Conservation (phyloP, 2,797 vertebrate species). For the Mareca strepera region DNA sequence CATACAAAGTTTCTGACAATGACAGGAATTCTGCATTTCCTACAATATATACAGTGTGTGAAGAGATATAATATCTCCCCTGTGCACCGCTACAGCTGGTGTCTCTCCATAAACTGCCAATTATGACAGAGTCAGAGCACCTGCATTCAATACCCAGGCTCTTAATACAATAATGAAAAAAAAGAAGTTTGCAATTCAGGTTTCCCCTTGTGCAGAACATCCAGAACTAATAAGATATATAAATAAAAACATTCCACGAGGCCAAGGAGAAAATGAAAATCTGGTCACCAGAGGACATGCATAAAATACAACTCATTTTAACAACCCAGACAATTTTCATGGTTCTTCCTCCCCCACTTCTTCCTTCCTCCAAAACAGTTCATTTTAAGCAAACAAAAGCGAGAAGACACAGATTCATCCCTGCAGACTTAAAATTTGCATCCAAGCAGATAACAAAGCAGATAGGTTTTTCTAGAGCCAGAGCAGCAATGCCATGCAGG, state of each 20-base stretch:
- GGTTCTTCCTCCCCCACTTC: neutral
- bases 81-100: constrained; percentile 61
- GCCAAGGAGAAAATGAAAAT: constrained; percentile 58
- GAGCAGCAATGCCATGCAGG: neutral
- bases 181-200: constrained; percentile 56
- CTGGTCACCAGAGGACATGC: constrained; percentile 46
- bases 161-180: constrained; percentile 56
- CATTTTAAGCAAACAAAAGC: neutral
- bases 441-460: neutral
- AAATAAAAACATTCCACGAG: constrained; percentile 73
- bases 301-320: constrained; percentile 45
- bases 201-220: constrained; percentile 63
- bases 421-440: neutral
- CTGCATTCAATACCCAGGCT: constrained; percentile 67
- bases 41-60: constrained; percentile 47
- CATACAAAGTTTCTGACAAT: constrained; percentile 36
- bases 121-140: constrained; percentile 52
- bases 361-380: constrained; percentile 14
- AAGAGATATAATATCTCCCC: constrained; percentile 54
- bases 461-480: neutral
- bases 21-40: constrained; percentile 65
- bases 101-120: constrained; percentile 51
- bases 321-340: neutral
- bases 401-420: neutral
- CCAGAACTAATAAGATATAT: constrained; percentile 72